Percentiles rank a stretch among this genome's conserved stretches.
Conservation (phyloP, 2,888 invertebrate genomes). For the Drosophila putrida region DNA sequence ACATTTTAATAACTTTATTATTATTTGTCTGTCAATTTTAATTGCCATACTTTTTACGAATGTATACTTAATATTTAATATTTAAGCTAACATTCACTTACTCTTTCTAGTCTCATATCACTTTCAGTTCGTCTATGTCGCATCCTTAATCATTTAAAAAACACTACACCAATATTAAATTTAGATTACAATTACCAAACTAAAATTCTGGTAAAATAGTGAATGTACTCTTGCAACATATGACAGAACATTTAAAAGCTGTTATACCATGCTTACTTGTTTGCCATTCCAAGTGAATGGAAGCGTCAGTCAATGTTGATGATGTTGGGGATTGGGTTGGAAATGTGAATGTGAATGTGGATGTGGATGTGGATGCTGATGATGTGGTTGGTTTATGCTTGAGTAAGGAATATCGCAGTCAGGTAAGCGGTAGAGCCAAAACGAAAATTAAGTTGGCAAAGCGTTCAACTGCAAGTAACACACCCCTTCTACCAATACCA, state of each 20-base stretch:
- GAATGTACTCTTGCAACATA: conserved; percentile 7
- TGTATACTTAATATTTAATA: too few relatives aligned
- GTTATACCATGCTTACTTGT: conserved; percentile 37
- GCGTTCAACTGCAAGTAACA: conserved; percentile 61
- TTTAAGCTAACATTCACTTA: too few relatives aligned
- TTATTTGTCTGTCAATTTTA: too few relatives aligned
- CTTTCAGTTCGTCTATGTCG: too few relatives aligned
- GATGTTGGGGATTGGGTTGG: neutral
- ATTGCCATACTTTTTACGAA: too few relatives aligned
- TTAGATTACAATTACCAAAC: neutral
- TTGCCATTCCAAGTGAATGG: conserved; percentile 69
- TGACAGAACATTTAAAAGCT: conserved; percentile 44
- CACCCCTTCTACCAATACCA: conserved; percentile 5
- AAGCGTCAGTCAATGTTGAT: conserved; percentile 45
- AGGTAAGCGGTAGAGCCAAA: conserved; percentile 59
- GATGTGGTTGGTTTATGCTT: conserved; percentile 22
- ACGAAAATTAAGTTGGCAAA: conserved; percentile 71
- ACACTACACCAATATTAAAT: too few relatives aligned
- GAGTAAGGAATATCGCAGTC: conserved; percentile 35
- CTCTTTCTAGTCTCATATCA: too few relatives aligned
- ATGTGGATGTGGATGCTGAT: conserved; percentile 5
- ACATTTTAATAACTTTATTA: too few relatives aligned
- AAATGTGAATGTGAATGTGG: conserved; percentile 5
- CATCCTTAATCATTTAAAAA: too few relatives aligned
- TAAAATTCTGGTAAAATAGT: neutral